Percentiles rank a stretch among this genome's conserved stretches.
phyloP scores from a whole-genome alignment of 2,113 vertebrate genomes.

The Eurystomus gularis region DNA sequence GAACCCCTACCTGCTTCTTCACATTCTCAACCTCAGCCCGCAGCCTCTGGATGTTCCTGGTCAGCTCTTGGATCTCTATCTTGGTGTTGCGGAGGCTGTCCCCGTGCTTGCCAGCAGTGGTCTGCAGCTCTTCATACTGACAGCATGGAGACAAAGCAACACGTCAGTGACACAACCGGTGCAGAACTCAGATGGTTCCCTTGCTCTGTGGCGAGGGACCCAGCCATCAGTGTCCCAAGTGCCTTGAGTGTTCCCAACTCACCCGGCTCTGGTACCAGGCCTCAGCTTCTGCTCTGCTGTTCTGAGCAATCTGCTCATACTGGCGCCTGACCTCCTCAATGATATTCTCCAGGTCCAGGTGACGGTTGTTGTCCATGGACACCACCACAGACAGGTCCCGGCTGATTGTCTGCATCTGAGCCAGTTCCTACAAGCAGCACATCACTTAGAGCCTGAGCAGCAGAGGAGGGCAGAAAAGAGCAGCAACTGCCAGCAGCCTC shows the following conservation, averaged over 20 bases:
- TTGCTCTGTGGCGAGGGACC: too few relatives aligned
- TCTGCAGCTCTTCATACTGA: slow-evolving; percentile 64
- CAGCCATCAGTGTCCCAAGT: too few relatives aligned
- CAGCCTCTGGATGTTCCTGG: slow-evolving; percentile 57
- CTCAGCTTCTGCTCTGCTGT: slow-evolving; percentile 84
- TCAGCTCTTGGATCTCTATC: slow-evolving; percentile 82
- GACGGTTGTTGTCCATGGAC: slow-evolving; percentile 89
- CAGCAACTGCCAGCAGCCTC: too few relatives aligned
- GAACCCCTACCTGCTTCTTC: slow-evolving; percentile 10
- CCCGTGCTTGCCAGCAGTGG: slow-evolving; percentile 75
- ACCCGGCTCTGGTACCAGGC: slow-evolving; percentile 88
- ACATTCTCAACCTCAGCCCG: neutral
- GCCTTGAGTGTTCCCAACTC: neutral
- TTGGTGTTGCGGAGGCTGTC: slow-evolving; percentile 81
- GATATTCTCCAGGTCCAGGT: slow-evolving; percentile 83
- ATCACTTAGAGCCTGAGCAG: neutral
- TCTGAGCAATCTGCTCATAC: slow-evolving; percentile 85
- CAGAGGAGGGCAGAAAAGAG: too few relatives aligned
- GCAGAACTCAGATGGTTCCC: too few relatives aligned
- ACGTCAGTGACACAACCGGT: neutral
- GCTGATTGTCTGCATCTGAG: slow-evolving; percentile 81
- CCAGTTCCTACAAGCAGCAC: slow-evolving; percentile 75
- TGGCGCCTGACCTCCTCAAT: slow-evolving; percentile 84
- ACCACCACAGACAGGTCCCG: slow-evolving; percentile 85
- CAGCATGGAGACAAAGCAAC: neutral